Evolutionary conservation across 2,797 vertebrate genomes (phyloP), one percentile per base, ranked within the genome.

Genomic region (Phrynocephalus forsythii): DNA sequence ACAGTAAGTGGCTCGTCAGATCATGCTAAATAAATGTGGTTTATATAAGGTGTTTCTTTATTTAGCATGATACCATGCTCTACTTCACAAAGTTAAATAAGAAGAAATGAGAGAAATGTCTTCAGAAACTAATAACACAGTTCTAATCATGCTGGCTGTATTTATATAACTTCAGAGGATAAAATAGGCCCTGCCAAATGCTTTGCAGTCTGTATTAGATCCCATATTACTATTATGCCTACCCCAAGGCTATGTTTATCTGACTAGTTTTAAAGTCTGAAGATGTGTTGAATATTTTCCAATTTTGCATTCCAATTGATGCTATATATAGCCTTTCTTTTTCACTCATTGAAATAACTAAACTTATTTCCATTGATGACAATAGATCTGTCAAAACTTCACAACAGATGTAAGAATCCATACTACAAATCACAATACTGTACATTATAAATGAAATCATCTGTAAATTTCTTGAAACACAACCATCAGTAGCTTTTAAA

Each of bases 401-500:
- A 28, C 30, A 71, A 79, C 7, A 79, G 26, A 48, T 67, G 86
- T 73, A 2, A 48, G 13, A 79, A 28, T 81, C 69, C 60, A 67
- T 68, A 38, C 30, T 63, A 38, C 56, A 79, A 82, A 92, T 81
- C 24, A 84, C 90, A 20, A 20, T 33, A 44, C 38, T 44, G 38
- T 44, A 52, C 28, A 91, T 82, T 38, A 67, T 63, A 86, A 83
- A 13, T 79, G 60, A 26, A 85, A 82, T n/a, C 68, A 60, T 63
- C 7, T 52, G 60, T 0, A 6, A 87, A 1, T 38, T 87, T 63
- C 11, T 13, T 3, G 2, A 8, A 60, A 86, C 24, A 0, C 10
- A 3, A 15, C 30, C 13, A 1, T 56, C n/a, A 33, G 30, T 63
- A 3, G 0, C 0, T 63, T 33, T 24, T 3, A 11, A 3, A 0